Conservation (phyloP, 2,113 vertebrate species). For the Cynopterus brachyotis region DNA sequence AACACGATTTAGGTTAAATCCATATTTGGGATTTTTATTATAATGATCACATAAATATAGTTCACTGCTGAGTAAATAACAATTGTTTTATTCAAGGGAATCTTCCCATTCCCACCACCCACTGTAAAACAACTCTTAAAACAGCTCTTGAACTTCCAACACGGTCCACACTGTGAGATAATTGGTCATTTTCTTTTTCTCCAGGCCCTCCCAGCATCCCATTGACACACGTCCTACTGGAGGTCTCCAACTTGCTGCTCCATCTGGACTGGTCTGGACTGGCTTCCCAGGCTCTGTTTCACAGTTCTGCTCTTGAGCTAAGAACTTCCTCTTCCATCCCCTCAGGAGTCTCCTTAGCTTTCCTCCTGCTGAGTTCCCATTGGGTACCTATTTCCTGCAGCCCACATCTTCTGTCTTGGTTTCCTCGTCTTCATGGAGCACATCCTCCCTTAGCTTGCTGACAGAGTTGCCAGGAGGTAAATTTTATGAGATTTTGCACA, state of each 20-base stretch:
- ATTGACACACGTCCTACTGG: background rate
- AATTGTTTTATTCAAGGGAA: background rate
- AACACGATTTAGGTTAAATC: background rate
- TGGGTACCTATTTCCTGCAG: background rate
- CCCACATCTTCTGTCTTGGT: background rate
- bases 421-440: background rate
- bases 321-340: background rate
- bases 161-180: background rate
- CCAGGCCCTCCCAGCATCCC: rapidly evolving
- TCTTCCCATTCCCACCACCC: background rate
- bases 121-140: background rate
- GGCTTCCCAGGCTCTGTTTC: background rate
- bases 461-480: background rate
- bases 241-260: background rate
- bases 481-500: background rate
- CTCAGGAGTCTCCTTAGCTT: background rate
- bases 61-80: background rate
- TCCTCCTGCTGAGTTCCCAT: background rate
- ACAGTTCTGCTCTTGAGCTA: background rate
- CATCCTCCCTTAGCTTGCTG: background rate
- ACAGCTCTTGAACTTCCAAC: background rate
- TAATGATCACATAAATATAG: background rate
- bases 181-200: background rate
- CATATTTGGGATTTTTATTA: no score
- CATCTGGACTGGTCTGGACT: no score